Evolutionary conservation across 2,888 invertebrate species (phyloP).

Genomic region (Drosophila picticornis): DNA sequence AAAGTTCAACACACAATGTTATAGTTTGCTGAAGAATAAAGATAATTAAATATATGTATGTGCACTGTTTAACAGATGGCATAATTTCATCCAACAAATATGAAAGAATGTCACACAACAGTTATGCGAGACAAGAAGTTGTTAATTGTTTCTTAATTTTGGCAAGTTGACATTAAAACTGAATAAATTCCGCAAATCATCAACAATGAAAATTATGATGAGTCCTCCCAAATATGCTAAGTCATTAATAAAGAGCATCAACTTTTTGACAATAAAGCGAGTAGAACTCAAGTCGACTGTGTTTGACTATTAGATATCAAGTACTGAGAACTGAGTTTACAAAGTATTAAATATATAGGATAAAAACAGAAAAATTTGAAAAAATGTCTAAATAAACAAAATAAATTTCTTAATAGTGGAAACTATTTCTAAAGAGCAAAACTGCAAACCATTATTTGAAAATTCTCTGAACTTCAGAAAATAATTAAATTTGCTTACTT

Average conservation of each 20-base stretch:
- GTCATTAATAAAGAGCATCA: not conserved
- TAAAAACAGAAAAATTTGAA: not conserved
- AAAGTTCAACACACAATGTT: slow-evolving; percentile 23
- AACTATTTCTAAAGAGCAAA: not conserved
- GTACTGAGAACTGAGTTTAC: not conserved
- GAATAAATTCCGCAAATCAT: slow-evolving; percentile 24
- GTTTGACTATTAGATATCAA: not conserved
- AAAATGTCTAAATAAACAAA: not conserved
- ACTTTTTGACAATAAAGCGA: not conserved
- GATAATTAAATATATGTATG: slow-evolving; percentile 8
- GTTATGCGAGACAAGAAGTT: not conserved
- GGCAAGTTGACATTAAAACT: slow-evolving; percentile 10
- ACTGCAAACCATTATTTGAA: not conserved
- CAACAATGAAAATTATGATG: slow-evolving; percentile 11
- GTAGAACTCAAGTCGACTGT: too few relatives aligned
- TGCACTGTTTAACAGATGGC: slow-evolving; percentile 29
- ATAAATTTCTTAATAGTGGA: not conserved
- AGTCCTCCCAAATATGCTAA: slow-evolving; percentile 4
- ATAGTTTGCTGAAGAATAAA: not conserved
- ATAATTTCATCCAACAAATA: slow-evolving; percentile 20
- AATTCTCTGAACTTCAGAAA: not conserved
- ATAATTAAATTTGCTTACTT: not conserved
- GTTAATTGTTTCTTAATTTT: slow-evolving; percentile 22
- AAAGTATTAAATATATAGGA: not conserved
- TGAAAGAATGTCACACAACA: slow-evolving; percentile 31